These are phyloP conservation scores for Plutella xylostella DNA, from an alignment of 2,888 invertebrate species.

Conservation along the genomic window DNA sequence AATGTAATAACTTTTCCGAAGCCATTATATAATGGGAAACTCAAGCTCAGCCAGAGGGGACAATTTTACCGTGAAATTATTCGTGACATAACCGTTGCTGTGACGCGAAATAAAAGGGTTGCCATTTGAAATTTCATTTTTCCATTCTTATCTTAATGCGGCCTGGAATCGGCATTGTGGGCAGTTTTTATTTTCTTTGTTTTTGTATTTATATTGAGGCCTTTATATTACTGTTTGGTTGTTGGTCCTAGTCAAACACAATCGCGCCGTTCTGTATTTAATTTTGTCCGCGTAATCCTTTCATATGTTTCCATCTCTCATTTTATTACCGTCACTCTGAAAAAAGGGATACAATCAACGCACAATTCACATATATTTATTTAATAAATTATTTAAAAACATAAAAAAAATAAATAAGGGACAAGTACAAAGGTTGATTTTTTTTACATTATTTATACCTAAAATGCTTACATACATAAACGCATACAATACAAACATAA, in stretches of 20 bases:
- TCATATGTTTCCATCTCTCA: not conserved
- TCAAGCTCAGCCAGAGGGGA: too few relatives aligned
- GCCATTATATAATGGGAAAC: too few relatives aligned
- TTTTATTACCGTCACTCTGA: not conserved
- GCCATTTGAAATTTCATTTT: constrained; percentile 42
- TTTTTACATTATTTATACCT: too few relatives aligned
- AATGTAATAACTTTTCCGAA: too few relatives aligned
- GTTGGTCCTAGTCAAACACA: constrained; percentile 3
- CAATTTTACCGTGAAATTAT: constrained; percentile 39
- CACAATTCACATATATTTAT: too few relatives aligned
- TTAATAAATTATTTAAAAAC: too few relatives aligned
- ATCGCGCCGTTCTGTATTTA: constrained; percentile 1
- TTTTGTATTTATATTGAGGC: constrained; percentile 25
- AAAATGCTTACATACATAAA: too few relatives aligned
- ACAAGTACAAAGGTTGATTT: too few relatives aligned
- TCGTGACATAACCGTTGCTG: constrained; percentile 26
- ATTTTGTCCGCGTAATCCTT: constrained; percentile 6
- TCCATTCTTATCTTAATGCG: constrained; percentile 39
- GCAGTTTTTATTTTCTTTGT: constrained; percentile 22
- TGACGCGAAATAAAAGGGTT: constrained; percentile 36
- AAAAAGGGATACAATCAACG: too few relatives aligned
- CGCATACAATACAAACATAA: too few relatives aligned
- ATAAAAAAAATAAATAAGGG: too few relatives aligned
- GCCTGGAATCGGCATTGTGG: constrained; percentile 26
- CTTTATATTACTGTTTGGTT: constrained; percentile 14